phyloP scores from a whole-genome alignment of 2,797 vertebrate genomes.

The Phoebastria nigripes region DNA sequence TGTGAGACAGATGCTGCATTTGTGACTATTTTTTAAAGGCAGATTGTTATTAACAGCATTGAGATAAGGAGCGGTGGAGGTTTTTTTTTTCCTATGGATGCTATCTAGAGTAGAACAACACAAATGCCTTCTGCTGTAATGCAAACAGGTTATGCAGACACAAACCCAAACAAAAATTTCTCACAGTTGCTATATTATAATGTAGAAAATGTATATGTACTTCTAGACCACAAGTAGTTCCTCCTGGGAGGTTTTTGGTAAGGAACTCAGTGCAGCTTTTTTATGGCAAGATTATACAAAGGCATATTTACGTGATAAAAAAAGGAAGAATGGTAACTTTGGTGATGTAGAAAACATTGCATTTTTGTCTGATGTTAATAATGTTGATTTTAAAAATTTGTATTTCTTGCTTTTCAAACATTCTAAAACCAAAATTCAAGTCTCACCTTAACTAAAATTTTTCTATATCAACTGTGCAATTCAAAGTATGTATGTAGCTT shows the following conservation, averaged over 20 bases:
- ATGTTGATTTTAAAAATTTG: neutral
- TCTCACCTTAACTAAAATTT: neutral
- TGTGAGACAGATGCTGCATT: neutral
- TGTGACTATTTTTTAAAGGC: conserved; percentile 16
- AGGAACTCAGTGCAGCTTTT: neutral
- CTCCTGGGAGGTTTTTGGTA: neutral
- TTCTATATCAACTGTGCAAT: accelerated
- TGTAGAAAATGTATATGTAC: neutral
- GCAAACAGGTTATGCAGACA: neutral
- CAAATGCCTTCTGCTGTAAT: neutral
- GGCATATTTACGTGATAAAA: neutral
- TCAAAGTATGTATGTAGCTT: neutral
- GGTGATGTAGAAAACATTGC: neutral
- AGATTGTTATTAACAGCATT: conserved; percentile 3
- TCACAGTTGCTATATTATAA: neutral
- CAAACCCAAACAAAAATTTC: neutral
- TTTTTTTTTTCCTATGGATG: neutral
- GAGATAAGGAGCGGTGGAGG: neutral
- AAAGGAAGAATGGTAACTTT: neutral
- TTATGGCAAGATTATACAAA: neutral
- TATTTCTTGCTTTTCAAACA: neutral
- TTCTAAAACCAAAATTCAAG: neutral
- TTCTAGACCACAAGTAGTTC: neutral
- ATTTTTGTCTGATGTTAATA: neutral
- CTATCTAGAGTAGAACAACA: neutral